Evolutionary conservation across 2,888 invertebrate genomes (phyloP).

Genomic region (Ophion ventricosus): DNA sequence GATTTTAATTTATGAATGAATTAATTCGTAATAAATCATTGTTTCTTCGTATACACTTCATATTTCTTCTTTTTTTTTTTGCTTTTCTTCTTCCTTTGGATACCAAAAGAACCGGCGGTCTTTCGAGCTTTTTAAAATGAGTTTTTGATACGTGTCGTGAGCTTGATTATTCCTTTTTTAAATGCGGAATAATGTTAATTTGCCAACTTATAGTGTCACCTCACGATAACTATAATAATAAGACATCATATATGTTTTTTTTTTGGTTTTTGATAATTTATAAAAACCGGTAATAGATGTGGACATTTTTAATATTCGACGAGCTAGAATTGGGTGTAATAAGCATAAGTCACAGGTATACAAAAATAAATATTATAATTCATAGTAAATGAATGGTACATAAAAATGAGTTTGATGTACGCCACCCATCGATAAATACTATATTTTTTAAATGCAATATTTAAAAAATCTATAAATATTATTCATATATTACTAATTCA

Average conservation of each 20-base stretch:
- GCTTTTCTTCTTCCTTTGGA: too few species aligned
- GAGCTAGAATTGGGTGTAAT: too few species aligned
- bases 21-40: constrained; percentile 49
- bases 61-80: constrained; percentile 7
- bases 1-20: constrained; percentile 53
- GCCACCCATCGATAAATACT: too few species aligned
- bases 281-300: not conserved
- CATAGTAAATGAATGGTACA: too few species aligned
- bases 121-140: constrained; percentile 37
- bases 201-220: constrained; percentile 14
- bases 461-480: too few species aligned
- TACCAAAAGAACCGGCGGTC: not conserved
- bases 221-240: not conserved
- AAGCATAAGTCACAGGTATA: too few species aligned
- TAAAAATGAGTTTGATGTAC: too few species aligned
- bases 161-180: not conserved
- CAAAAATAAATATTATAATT: too few species aligned
- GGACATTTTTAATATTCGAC: too few species aligned
- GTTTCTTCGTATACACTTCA: constrained; percentile 18
- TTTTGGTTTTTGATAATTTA: not conserved
- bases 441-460: too few species aligned
- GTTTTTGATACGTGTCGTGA: not conserved
- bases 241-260: not conserved
- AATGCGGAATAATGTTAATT: not conserved
- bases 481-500: too few species aligned